phyloP scores from a whole-genome alignment of 2,113 vertebrate genomes.

The Pollimyrus isidori region DNA sequence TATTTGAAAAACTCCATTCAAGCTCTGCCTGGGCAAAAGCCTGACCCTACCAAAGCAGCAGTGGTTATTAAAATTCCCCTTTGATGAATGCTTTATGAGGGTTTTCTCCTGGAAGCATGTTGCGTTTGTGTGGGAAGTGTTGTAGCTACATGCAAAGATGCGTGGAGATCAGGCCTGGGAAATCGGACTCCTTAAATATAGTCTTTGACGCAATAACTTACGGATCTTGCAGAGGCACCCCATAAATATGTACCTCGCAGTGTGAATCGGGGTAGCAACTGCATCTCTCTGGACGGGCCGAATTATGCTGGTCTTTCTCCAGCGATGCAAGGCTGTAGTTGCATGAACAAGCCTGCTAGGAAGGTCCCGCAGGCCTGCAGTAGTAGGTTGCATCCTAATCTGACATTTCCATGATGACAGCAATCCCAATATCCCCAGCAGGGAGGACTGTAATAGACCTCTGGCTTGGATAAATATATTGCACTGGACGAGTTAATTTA shows the following conservation, averaged over 20 bases:
- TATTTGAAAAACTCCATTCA: conserved; percentile 32
- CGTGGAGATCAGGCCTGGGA: conserved; percentile 44
- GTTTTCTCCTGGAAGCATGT: conserved; percentile 42
- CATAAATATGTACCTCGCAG: conserved; percentile 49
- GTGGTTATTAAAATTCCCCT: conserved; percentile 29
- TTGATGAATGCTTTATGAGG: conserved; percentile 39
- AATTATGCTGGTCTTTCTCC: not conserved
- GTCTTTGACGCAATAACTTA: conserved; percentile 49
- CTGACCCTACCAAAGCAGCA: not conserved
- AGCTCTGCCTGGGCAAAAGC: not conserved
- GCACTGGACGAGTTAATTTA: not conserved
- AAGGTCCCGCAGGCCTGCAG: conserved; percentile 20
- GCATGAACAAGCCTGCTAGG: conserved; percentile 13
- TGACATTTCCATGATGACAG: conserved; percentile 40
- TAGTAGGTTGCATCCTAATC: conserved; percentile 46
- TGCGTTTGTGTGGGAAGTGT: conserved; percentile 48
- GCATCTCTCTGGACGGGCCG: conserved; percentile 48
- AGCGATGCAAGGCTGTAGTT: conserved; percentile 52
- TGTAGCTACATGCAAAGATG: conserved; percentile 45
- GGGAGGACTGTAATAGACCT: not conserved
- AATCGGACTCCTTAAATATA: conserved; percentile 44
- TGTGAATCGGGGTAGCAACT: conserved; percentile 41
- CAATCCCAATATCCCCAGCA: conserved; percentile 32
- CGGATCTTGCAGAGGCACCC: conserved; percentile 44
- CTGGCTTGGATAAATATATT: conserved; percentile 31